phyloP scores from a whole-genome alignment of 2,888 invertebrate genomes.

The Lycophotia porphyrea region DNA sequence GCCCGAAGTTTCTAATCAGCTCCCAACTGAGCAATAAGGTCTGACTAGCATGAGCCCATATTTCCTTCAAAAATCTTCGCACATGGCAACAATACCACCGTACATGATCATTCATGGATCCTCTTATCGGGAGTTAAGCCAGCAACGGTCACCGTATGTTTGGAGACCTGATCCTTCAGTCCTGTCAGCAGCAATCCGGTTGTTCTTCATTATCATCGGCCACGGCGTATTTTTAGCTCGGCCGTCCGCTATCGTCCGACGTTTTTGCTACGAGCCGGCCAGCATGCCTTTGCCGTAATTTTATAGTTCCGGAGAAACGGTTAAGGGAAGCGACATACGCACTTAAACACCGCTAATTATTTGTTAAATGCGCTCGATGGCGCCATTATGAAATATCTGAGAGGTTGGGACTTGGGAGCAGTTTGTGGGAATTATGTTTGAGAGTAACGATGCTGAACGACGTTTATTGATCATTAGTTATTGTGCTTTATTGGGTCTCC shows the following conservation, averaged over 20 bases:
- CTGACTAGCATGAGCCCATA: not conserved
- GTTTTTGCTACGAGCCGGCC: conserved; percentile 75
- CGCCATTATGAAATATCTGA: conserved; percentile 81
- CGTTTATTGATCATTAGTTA: conserved; percentile 56
- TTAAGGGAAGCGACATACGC: conserved; percentile 78
- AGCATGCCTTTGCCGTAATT: conserved; percentile 79
- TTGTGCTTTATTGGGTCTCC: conserved; percentile 42
- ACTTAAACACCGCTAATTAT: conserved; percentile 79
- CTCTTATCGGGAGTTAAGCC: conserved; percentile 13
- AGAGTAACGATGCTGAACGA: conserved; percentile 43
- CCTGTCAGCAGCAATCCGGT: conserved; percentile 77
- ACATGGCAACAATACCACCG: not conserved
- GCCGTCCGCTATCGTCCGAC: conserved; percentile 71
- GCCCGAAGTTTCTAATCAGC: conserved; percentile 17
- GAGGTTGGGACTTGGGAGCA: conserved; percentile 68
- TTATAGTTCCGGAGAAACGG: conserved; percentile 86
- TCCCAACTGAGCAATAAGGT: not conserved
- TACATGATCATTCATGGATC: conserved; percentile 13
- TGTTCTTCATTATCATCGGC: conserved; percentile 79
- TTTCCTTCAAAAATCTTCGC: not conserved
- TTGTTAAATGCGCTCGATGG: conserved; percentile 77
- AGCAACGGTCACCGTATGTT: conserved; percentile 49
- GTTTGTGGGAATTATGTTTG: conserved; percentile 56
- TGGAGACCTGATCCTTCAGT: conserved; percentile 68
- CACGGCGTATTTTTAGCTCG: conserved; percentile 79